Base-by-base conservation (phyloP, 2,888 invertebrate species). In the Brachyopa scutellaris region DNA sequence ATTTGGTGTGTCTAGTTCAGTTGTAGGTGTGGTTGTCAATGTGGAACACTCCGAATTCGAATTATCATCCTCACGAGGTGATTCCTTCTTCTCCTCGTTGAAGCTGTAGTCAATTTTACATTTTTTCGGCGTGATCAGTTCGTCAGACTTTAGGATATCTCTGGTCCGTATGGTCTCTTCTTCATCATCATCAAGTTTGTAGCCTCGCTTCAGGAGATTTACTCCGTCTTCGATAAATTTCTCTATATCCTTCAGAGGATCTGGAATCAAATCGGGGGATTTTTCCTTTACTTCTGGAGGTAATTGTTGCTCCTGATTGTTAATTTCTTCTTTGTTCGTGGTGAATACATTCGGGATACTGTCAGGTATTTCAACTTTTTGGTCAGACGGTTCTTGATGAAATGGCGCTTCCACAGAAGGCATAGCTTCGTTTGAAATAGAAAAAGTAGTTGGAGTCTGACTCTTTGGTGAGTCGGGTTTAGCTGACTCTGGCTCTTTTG, bases 221-320 rank as follows among this genome's bases (percentile, higher is more conserved):
- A 88, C 89, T 26, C 89, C 89, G 49, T 88, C 88, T 62, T 88
- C 89, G 3, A 89, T 89, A 66, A 89, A 89, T 45, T 89, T 89
- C 51, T 87, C 89, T 53, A 89, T 89, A 61, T 89, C 89, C 36
- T 87, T 87, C 1, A 89, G 85, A 0, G 89, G 88, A 84, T 89
- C 88, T 1, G 87, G 85, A 2, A 84, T 13, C 7, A 61, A 31
- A 13, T 84, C 74, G 0, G 74, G 73, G 21, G 79, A 79, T 15
- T 85, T 84, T 38, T 88, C 88, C 15, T 85, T 85, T n/a, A n/a
- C n/a, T n/a, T n/a, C n/a, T n/a, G n/a, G n/a, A n/a, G n/a, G n/a
- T n/a, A n/a, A n/a, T n/a, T n/a, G n/a, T n/a, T n/a, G n/a, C n/a
- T n/a, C n/a, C n/a, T n/a, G n/a, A n/a, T n/a, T n/a, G n/a, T n/a